Conservation (phyloP, 2,888 invertebrate genomes). For the Poecilus cupreus region DNA sequence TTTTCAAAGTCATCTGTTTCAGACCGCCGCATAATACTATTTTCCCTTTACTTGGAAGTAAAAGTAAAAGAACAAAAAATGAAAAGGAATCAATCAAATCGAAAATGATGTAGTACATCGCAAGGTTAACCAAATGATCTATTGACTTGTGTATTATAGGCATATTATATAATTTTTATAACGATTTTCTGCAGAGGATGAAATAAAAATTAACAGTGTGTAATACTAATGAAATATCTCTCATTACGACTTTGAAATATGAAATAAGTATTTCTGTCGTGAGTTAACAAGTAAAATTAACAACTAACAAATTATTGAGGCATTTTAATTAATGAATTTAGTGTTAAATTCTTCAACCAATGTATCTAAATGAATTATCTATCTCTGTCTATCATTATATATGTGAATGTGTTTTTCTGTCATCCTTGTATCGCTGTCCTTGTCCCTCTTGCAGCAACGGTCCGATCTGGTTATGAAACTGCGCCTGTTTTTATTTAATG, state of each 20-base stretch:
- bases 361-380: background rate
- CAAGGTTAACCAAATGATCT: too few relatives aligned
- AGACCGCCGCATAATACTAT: too few relatives aligned
- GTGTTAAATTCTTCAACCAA: background rate
- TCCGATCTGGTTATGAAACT: conserved; percentile 16
- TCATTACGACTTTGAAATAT: background rate
- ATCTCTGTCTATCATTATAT: background rate
- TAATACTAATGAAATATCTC: too few relatives aligned
- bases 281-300: background rate
- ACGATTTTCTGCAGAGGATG: too few relatives aligned
- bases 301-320: background rate
- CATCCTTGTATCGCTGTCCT: background rate
- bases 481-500: conserved; percentile 42
- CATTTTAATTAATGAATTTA: conserved; percentile 12
- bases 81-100: too few relatives aligned
- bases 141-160: too few relatives aligned
- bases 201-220: too few relatives aligned
- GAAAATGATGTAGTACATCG: too few relatives aligned
- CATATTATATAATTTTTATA: too few relatives aligned
- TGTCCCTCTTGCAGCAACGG: background rate
- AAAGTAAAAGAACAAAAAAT: too few relatives aligned
- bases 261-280: background rate
- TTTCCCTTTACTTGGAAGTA: too few relatives aligned
- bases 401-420: conserved; percentile 17
- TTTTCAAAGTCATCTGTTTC: too few relatives aligned